A percentile compares a stretch with the other conserved stretches of the same genome.
These are phyloP conservation scores for Stigmatopora argus DNA, from an alignment of 2,113 vertebrate species.

Conservation along the genomic window DNA sequence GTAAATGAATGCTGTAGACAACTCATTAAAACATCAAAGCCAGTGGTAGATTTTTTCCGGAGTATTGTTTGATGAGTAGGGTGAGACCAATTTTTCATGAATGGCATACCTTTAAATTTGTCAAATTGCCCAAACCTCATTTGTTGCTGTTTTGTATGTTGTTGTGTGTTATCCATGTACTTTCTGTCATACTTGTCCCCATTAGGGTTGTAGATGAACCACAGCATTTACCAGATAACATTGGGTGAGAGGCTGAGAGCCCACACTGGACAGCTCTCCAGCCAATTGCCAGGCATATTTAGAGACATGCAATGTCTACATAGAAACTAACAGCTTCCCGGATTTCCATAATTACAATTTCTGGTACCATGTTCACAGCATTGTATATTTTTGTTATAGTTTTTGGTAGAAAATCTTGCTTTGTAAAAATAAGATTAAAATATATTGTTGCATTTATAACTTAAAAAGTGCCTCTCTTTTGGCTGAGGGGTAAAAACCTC, in stretches of 20 bases:
- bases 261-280: neutral
- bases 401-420: neutral
- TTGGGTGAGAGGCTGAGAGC: neutral
- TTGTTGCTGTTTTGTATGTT: neutral
- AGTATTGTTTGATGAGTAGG: neutral
- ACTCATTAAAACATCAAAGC: slow-evolving; percentile 1
- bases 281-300: no score
- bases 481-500: no score
- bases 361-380: neutral
- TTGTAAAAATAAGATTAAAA: neutral
- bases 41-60: neutral
- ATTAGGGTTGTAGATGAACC: neutral
- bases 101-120: neutral
- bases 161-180: neutral
- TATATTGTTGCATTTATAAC: no score
- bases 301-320: no score
- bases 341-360: neutral
- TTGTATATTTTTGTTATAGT: neutral
- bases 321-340: no score
- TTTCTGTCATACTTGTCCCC: neutral
- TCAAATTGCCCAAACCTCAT: neutral
- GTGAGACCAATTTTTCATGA: neutral
- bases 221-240: neutral
- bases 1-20: slow-evolving; percentile 1
- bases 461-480: no score